Percentiles rank a stretch among this genome's conserved stretches.
phyloP scores from a whole-genome alignment of 2,888 invertebrate species.

The Noctua janthina region DNA sequence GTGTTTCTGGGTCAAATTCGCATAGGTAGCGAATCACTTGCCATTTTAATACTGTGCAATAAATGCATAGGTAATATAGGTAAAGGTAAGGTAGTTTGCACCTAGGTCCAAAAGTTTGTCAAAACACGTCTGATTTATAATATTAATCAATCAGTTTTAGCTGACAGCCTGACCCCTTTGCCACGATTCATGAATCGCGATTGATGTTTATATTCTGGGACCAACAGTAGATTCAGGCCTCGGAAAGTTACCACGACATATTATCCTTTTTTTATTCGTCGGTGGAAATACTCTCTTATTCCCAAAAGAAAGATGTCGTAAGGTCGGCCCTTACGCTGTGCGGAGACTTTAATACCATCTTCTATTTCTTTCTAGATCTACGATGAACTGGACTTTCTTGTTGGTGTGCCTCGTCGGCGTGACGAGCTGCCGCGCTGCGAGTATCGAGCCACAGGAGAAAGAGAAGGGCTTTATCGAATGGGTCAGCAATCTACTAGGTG shows the following conservation, averaged over 20 bases:
- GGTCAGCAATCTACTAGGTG: constrained; percentile 81
- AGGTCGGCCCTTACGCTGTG: too few species aligned
- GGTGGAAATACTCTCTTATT: neutral
- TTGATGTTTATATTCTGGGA: neutral
- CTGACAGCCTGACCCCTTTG: neutral
- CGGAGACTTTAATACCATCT: neutral
- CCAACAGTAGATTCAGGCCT: neutral
- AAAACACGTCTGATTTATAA: neutral
- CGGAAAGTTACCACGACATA: neutral
- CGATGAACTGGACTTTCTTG: constrained; percentile 76
- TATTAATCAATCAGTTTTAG: neutral
- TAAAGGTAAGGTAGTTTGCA: neutral
- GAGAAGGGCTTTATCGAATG: constrained; percentile 86
- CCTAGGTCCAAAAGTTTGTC: neutral
- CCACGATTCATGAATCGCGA: neutral
- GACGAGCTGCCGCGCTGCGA: constrained; percentile 69
- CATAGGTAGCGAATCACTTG: neutral
- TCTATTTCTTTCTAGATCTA: constrained; percentile 46
- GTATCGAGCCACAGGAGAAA: constrained; percentile 57
- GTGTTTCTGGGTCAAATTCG: neutral
- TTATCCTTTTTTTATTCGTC: neutral
- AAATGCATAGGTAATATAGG: neutral
- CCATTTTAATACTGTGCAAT: neutral
- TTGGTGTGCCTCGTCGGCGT: constrained; percentile 72
- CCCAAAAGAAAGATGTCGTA: neutral